Evolutionary conservation across 2,888 invertebrate genomes (phyloP), one percentile per base, ranked within the genome.

Genomic region (Eretmocerus hayati): DNA sequence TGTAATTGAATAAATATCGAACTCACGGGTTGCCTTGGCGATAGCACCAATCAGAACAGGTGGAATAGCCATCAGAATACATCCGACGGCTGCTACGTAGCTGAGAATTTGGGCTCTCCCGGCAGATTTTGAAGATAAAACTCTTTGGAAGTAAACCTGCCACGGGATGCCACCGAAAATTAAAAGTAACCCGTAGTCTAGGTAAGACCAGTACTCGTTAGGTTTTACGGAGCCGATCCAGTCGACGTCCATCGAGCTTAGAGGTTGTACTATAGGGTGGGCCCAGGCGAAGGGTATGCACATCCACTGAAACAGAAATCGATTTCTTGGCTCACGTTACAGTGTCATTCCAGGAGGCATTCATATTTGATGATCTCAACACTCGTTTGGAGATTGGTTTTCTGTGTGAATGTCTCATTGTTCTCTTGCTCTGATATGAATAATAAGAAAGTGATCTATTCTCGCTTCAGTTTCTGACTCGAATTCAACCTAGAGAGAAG

Each of bases 91-190:
- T 1, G 97, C 97, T 42, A 96, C 91, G 74, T 91, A 99, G 21
- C 95, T 96, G 59, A 99, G 77, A 45, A 93, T 72, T 75, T 96
- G 94, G 35, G 97, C 97, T 46, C 93, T 83, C 6, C 83, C 83
- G 1, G 96, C 95, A 1, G 93, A 89, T 77, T 92, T 94, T 65
- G 95, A 92, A 53, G 96, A 96, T 62, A 99, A 76, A 43, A 99
- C 97, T 35, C 97, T 81, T 78, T 99, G 97, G 75, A 97, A 97
- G 72, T 97, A 97, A 23, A 96, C 96, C 84, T 88, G 72, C 94
- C 96, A 96, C 0, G 96, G 96, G 61, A 96, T 95, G 36, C 96
- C 96, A 16, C 96, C 96, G 63, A 96, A 93, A 40, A 95, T 76
- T 50, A 96, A 77, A 60, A 97, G 76, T 59, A 96, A 74, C 11